Conservation (phyloP, 2,797 vertebrate species). For the Mormyrops boulengeri region DNA sequence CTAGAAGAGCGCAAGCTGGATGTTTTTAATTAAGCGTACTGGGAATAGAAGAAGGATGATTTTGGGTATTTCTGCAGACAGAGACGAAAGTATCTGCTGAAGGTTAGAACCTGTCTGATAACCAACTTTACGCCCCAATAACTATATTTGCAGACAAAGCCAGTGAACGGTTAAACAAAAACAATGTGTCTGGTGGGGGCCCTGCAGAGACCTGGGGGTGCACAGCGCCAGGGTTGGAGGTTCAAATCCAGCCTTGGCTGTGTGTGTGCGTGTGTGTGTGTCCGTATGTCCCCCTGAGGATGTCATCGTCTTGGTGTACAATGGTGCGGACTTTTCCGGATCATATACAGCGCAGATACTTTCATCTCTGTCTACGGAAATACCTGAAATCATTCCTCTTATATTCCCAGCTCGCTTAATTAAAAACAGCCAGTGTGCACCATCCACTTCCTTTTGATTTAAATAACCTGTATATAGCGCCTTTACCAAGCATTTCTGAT, state of each 20-base stretch:
- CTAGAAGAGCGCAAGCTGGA: conserved; percentile 30
- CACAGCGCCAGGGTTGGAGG: not conserved
- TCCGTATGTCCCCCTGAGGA: not conserved
- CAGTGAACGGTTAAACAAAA: not conserved
- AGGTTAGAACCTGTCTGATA: conserved; percentile 9
- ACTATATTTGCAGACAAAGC: not conserved
- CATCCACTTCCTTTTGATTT: not conserved
- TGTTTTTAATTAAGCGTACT: conserved; percentile 45
- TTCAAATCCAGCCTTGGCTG: not conserved
- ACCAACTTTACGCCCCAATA: conserved; percentile 12
- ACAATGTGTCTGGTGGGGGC: not conserved
- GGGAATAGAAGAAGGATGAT: conserved; percentile 54
- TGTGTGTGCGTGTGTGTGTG: not conserved
- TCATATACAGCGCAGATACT: conserved; percentile 25
- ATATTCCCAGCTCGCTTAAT: conserved; percentile 54
- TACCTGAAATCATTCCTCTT: conserved; percentile 44
- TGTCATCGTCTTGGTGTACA: not conserved
- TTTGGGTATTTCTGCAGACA: conserved; percentile 46
- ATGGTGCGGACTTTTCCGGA: not conserved
- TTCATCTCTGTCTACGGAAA: conserved; percentile 50
- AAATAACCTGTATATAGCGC: not conserved
- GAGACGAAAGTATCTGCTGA: conserved; percentile 43
- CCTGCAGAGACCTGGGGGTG: not conserved
- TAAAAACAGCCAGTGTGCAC: conserved; percentile 35
- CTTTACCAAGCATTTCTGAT: not conserved